phyloP scores from a whole-genome alignment of 2,888 invertebrate genomes.

The Sphaerophoria rueppellii region DNA sequence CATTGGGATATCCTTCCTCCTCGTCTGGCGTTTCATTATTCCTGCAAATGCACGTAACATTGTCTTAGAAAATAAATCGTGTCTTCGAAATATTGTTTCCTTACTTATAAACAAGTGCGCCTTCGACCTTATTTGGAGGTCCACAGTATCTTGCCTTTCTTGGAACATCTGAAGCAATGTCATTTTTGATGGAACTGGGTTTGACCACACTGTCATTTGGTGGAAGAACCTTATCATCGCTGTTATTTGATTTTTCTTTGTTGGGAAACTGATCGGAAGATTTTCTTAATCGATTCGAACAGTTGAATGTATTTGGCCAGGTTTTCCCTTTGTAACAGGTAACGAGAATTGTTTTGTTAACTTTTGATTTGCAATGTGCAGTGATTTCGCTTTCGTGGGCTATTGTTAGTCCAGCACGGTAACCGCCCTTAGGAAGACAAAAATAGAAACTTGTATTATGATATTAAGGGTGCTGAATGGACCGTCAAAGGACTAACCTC shows the following conservation, averaged over 20 bases:
- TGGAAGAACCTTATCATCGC: conserved; percentile 71
- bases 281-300: conserved; percentile 79
- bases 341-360: conserved; percentile 83
- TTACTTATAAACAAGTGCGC: conserved; percentile 87
- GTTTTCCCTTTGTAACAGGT: conserved; percentile 79
- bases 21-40: conserved; percentile 87
- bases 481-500: conserved; percentile 75
- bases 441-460: neutral
- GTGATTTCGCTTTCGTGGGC: conserved; percentile 91
- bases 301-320: conserved; percentile 79
- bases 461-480: too few species aligned
- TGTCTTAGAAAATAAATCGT: too few species aligned
- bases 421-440: conserved; percentile 85
- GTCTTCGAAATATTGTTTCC: conserved; percentile 26
- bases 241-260: conserved; percentile 73
- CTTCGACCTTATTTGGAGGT: conserved; percentile 86
- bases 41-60: conserved; percentile 1
- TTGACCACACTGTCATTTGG: conserved; percentile 76
- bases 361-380: conserved; percentile 86
- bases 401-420: conserved; percentile 90
- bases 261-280: conserved; percentile 79
- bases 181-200: conserved; percentile 76
- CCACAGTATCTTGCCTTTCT: conserved; percentile 78
- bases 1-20: conserved; percentile 89
- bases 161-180: conserved; percentile 74